Evolutionary conservation across 2,113 vertebrate genomes (phyloP).

Genomic region (Calyptommatus sinebrachiatus): DNA sequence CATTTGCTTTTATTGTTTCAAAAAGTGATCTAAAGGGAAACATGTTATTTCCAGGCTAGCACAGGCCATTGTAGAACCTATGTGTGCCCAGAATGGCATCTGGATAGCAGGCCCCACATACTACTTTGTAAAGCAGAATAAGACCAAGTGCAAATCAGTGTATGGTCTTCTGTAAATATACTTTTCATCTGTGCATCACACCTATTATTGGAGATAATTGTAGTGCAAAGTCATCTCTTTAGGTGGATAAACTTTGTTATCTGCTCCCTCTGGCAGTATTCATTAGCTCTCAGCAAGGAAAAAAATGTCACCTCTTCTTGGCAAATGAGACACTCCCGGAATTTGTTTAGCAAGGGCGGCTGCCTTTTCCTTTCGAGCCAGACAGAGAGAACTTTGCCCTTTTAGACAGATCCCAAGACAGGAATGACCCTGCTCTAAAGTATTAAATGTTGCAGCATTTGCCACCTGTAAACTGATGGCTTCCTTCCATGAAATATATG

Average conservation of each 20-base stretch:
- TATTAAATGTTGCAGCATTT: background rate
- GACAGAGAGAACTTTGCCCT: background rate
- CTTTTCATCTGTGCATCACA: background rate
- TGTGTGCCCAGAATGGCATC: too few relatives aligned
- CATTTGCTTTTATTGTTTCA: too few relatives aligned
- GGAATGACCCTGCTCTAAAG: background rate
- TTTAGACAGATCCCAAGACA: background rate
- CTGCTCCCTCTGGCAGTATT: background rate
- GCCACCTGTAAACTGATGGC: too few relatives aligned
- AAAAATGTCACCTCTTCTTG: background rate
- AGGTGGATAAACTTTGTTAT: background rate
- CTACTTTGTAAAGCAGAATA: too few relatives aligned
- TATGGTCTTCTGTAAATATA: background rate
- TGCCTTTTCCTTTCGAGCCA: background rate
- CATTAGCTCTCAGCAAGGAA: background rate
- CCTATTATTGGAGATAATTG: background rate
- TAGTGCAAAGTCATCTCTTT: background rate
- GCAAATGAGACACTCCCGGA: background rate
- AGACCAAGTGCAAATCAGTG: too few relatives aligned
- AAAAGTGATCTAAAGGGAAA: too few relatives aligned
- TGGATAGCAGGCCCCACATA: too few relatives aligned
- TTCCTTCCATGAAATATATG: too few relatives aligned
- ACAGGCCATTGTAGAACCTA: too few relatives aligned
- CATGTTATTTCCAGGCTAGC: too few relatives aligned
- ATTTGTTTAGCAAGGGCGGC: background rate